Evolutionary conservation across 2,888 invertebrate species (phyloP).

Genomic region (Malachius bipustulatus): DNA sequence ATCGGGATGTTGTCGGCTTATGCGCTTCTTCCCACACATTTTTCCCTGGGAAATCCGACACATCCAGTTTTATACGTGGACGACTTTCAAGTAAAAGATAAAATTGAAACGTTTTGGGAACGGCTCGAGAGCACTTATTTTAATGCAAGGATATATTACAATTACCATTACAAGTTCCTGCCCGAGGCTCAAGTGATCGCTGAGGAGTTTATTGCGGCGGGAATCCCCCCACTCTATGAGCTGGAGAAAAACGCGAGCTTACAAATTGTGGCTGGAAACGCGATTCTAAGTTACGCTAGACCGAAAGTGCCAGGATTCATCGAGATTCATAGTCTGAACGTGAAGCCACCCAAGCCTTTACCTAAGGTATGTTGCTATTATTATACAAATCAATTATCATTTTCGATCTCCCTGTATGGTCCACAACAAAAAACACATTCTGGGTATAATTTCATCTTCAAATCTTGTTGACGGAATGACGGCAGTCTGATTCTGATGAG

Average conservation of each 20-base stretch:
- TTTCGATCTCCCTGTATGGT: too few species aligned
- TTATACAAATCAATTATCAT: too few species aligned
- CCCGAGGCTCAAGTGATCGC: background rate
- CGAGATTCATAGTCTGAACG: background rate
- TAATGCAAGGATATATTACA: background rate
- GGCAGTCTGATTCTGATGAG: too few species aligned
- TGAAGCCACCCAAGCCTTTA: background rate
- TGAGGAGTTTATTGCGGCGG: background rate
- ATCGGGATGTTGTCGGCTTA: constrained; percentile 22
- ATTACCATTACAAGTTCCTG: background rate
- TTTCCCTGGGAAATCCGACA: constrained; percentile 23
- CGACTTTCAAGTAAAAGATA: constrained; percentile 5
- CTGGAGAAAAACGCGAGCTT: constrained; percentile 3
- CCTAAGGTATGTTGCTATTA: background rate
- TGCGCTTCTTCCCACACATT: constrained; percentile 16
- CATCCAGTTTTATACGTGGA: constrained; percentile 25
- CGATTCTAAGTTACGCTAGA: background rate
- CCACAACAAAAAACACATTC: too few species aligned
- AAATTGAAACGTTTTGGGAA: constrained; percentile 3
- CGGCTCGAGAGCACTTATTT: background rate
- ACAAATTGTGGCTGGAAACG: background rate
- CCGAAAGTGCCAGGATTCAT: background rate
- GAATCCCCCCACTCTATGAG: background rate
- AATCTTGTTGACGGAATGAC: too few species aligned
- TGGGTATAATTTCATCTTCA: too few species aligned